These are phyloP conservation scores for Tuta absoluta DNA, from an alignment of 2,888 invertebrate genomes.

Conservation along the genomic window DNA sequence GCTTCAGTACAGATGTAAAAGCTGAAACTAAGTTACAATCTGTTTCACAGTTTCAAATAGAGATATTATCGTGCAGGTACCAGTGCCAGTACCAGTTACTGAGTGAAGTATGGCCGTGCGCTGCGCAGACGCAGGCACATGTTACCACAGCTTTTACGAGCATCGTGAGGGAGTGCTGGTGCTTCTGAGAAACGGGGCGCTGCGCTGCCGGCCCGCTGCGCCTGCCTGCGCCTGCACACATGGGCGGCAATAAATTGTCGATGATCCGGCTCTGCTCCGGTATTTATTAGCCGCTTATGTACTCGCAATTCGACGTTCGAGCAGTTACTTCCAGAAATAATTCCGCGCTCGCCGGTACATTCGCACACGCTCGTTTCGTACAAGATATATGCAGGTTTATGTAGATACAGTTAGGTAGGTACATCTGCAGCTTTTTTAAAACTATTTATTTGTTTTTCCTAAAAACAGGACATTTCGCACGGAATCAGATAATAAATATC, in stretches of 20 bases:
- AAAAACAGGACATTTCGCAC: no score
- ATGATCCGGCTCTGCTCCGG: constrained; percentile 60
- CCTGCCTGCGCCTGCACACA: constrained; percentile 50
- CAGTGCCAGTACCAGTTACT: not conserved
- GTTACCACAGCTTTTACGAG: constrained; percentile 76
- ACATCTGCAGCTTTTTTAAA: not conserved
- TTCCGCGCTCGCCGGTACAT: not conserved
- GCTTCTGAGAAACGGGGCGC: constrained; percentile 71
- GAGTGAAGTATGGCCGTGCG: constrained; percentile 33
- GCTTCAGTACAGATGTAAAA: not conserved
- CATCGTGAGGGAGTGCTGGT: constrained; percentile 66
- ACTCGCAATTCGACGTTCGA: constrained; percentile 11
- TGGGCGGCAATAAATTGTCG: constrained; percentile 69
- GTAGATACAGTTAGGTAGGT: not conserved
- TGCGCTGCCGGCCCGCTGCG: constrained; percentile 28
- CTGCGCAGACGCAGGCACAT: constrained; percentile 62
- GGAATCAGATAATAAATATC: no score
- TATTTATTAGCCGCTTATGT: constrained; percentile 38
- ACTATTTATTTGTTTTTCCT: no score
- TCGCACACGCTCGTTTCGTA: constrained; percentile 1
- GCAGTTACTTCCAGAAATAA: constrained; percentile 16
- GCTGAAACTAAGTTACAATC: constrained; percentile 1
- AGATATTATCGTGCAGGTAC: constrained; percentile 11
- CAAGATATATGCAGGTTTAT: not conserved
- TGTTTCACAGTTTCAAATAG: not conserved